These are phyloP conservation scores for Anoplophora glabripennis DNA, from an alignment of 1,140 invertebrate genomes.

Conservation along the genomic window DNA sequence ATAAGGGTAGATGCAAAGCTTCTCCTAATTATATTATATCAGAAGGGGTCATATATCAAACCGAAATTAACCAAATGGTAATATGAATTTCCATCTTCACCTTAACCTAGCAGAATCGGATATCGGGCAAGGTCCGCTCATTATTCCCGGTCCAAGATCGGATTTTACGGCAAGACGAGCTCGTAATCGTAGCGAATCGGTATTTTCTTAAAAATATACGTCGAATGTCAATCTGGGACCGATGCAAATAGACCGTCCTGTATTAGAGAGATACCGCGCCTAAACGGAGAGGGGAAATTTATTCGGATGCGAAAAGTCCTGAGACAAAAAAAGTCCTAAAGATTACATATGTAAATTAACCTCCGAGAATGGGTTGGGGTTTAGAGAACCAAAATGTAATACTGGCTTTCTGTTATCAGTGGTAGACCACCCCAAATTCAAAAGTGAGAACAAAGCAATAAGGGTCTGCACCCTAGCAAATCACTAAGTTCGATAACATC, in stretches of 20 bases:
- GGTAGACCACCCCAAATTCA: constrained; percentile 45
- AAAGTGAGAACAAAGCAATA: constrained; percentile 48
- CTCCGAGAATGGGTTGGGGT: constrained; percentile 24
- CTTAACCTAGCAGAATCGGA: no score
- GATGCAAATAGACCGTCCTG: no score
- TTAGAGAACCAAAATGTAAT: constrained; percentile 38
- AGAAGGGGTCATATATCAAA: constrained; percentile 48
- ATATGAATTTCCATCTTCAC: no score
- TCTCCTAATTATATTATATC: constrained; percentile 50
- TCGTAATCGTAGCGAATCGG: no score
- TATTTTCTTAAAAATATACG: no score
- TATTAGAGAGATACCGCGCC: no score
- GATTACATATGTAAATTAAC: constrained; percentile 40
- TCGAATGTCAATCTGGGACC: no score
- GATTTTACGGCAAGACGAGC: no score
- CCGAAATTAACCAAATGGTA: constrained; percentile 39
- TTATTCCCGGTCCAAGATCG: no score
- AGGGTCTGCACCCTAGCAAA: constrained; percentile 46
- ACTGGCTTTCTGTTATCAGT: constrained; percentile 42
- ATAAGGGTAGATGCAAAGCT: constrained; percentile 47
- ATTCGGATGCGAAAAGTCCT: constrained; percentile 7
- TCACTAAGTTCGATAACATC: constrained; percentile 46
- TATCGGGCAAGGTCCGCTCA: no score
- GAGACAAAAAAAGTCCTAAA: constrained; percentile 29
- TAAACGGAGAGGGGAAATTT: no score